These are phyloP conservation scores for Onthophagus sagittarius DNA, from an alignment of 2,888 invertebrate genomes.

Conservation along the genomic window DNA sequence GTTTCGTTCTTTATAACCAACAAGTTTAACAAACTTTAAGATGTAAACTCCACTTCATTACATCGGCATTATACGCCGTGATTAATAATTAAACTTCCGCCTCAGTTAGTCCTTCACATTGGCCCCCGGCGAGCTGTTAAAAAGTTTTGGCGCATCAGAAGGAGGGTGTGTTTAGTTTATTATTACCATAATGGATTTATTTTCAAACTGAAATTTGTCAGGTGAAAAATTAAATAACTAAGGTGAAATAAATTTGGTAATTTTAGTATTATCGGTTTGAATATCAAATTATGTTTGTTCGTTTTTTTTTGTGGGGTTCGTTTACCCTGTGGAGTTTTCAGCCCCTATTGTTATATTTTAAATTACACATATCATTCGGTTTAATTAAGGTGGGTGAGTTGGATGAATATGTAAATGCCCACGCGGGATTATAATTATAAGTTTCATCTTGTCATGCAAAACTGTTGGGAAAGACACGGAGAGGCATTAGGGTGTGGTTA, in stretches of 20 bases:
- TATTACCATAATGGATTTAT: neutral
- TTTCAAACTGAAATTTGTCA: neutral
- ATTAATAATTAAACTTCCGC: neutral
- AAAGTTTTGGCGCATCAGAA: neutral
- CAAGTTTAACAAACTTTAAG: neutral
- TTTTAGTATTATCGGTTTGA: neutral
- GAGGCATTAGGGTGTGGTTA: neutral
- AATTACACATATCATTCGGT: conserved; percentile 17
- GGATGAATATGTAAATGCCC: neutral
- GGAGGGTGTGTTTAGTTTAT: neutral
- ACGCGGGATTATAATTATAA: neutral
- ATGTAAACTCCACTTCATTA: neutral
- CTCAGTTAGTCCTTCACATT: neutral
- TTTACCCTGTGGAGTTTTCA: neutral
- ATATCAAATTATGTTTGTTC: neutral
- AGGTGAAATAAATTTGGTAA: too few species aligned
- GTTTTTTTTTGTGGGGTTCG: neutral
- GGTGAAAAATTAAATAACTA: neutral
- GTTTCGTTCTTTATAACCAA: neutral
- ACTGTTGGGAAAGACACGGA: neutral
- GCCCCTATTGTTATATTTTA: conserved; percentile 8
- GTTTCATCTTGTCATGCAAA: neutral
- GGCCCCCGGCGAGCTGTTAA: neutral
- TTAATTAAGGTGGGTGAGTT: conserved; percentile 15
- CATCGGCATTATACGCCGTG: neutral